These are phyloP conservation scores for Spheniscus mendiculus DNA, from an alignment of 2,113 vertebrate genomes.

Conservation along the genomic window DNA sequence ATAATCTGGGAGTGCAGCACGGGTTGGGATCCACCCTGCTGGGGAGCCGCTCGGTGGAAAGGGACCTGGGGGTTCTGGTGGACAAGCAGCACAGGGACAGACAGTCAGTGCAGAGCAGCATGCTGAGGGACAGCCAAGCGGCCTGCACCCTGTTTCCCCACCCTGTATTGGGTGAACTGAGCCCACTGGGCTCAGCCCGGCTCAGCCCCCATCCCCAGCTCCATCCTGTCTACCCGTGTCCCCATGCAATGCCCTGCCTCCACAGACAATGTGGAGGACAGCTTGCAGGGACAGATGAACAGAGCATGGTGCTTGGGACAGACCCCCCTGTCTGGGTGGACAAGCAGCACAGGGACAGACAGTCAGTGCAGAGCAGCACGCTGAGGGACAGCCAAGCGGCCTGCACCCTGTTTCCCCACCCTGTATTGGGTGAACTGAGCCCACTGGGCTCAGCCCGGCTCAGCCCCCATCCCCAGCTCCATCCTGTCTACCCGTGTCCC, in stretches of 20 bases:
- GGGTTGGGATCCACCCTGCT: too few relatives aligned
- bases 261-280: neutral
- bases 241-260: too few relatives aligned
- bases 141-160: neutral
- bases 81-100: neutral
- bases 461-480: neutral
- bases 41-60: too few relatives aligned
- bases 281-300: neutral
- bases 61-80: too few relatives aligned
- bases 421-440: neutral
- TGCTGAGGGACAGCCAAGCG: neutral
- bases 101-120: neutral
- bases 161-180: neutral
- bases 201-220: neutral
- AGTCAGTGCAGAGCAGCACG: neutral
- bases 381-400: neutral
- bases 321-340: neutral
- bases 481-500: too few relatives aligned
- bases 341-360: neutral
- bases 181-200: neutral
- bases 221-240: too few relatives aligned
- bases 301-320: neutral
- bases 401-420: neutral
- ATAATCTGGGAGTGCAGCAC: too few relatives aligned
- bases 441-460: neutral